Evolutionary conservation across 2,113 vertebrate genomes (phyloP), one percentile per base, ranked within the genome.

Genomic region (Macaca mulatta): DNA sequence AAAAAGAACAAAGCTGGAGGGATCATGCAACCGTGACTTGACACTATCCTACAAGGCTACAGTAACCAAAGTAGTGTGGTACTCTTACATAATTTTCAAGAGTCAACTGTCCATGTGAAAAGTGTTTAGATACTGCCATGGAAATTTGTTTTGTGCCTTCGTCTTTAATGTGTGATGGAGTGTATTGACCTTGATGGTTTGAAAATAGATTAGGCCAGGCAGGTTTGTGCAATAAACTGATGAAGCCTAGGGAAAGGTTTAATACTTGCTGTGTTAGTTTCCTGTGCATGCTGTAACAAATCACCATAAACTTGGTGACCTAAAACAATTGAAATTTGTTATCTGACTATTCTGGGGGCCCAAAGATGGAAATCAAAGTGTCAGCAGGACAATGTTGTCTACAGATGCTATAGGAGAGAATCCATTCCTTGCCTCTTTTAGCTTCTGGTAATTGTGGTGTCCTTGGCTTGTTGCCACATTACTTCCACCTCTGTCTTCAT

Each of bases 311-410:
- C 27, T 6, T 72, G 18, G 11, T 35, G 2, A 17, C 74, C 59
- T 92, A 52, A 64, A 57, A n/a, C 40, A 74, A 22, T 3, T 16
- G 43, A 87, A 72, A 50, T 43, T 40, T 69, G 7, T 40, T 38
- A 0, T 91, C 20, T 64, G 10, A 16, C 5, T 30, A 18, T 80
- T 95, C 32, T 79, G 55, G 50, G 72, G 40, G 40, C 27, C 52
- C 22, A 12, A 81, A 50, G 2, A 25, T 35, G 61, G 13, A 61
- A 64, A 64, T 40, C 35, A 74, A 57, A 23, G 22, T 84, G 30
- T 84, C 70, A 78, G 8, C 48, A 23, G 4, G 23, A 23, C 7
- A 10, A 5, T 0, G 0, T 11, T 32, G 1, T 50, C 16, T 45
- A 8, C 4, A 48, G 40, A 79, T 27, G 4, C 16, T 80, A 3